phyloP scores from a whole-genome alignment of 2,888 invertebrate species.

The Neoascia interrupta region DNA sequence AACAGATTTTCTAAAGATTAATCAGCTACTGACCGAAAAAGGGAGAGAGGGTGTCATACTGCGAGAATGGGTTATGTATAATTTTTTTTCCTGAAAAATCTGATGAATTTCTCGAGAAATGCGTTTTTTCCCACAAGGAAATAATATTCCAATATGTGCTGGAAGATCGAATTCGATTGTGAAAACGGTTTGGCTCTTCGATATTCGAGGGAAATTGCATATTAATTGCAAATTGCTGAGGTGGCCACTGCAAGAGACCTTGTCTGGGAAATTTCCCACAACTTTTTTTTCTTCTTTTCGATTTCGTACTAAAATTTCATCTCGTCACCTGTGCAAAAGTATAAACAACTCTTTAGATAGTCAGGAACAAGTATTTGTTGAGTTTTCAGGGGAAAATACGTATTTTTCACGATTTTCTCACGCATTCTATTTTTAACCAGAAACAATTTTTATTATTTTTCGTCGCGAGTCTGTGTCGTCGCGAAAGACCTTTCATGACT shows the following conservation, averaged over 20 bases:
- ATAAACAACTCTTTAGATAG: slow-evolving; percentile 44
- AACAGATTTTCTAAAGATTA: slow-evolving; percentile 52
- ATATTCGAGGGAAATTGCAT: not conserved
- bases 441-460: slow-evolving; percentile 22
- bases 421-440: slow-evolving; percentile 67
- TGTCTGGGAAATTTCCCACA: slow-evolving; percentile 52
- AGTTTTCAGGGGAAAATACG: slow-evolving; percentile 7
- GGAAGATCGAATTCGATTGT: too few species aligned
- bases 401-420: slow-evolving; percentile 36
- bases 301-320: slow-evolving; percentile 24
- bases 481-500: slow-evolving; percentile 48
- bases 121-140: not conserved
- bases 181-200: too few species aligned
- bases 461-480: slow-evolving; percentile 28
- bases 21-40: slow-evolving; percentile 20
- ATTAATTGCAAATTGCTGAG: slow-evolving; percentile 44
- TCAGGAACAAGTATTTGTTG: slow-evolving; percentile 1
- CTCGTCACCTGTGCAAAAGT: slow-evolving; percentile 57
- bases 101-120: not conserved
- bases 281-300: slow-evolving; percentile 20
- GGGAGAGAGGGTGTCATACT: slow-evolving; percentile 17
- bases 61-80: slow-evolving; percentile 61
- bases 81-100: not conserved
- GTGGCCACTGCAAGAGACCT: slow-evolving; percentile 51
- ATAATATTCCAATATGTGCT: too few species aligned